These are phyloP conservation scores for Bombus sibiricus DNA, from an alignment of 1,140 invertebrate species.

Conservation along the genomic window DNA sequence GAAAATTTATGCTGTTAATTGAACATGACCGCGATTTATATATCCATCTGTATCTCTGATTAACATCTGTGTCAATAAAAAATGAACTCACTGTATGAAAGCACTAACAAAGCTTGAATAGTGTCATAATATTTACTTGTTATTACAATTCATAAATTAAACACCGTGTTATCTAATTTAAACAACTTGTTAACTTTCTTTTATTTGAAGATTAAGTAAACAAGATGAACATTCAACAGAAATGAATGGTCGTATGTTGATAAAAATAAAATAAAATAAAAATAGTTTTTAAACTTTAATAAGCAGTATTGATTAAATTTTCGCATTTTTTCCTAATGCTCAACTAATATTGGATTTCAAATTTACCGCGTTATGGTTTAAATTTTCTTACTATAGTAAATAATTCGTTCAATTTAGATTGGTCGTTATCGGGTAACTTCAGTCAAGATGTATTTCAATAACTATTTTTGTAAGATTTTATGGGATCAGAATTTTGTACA, in stretches of 20 bases:
- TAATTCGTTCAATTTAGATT: not conserved
- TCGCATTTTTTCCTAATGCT: not conserved
- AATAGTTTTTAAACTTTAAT: not conserved
- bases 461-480: not conserved
- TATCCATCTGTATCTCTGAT: not conserved
- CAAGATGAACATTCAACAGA: not conserved
- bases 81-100: not conserved
- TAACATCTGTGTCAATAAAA: conserved; percentile 37
- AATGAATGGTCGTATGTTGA: too few species aligned
- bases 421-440: not conserved
- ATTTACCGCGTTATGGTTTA: not conserved
- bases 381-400: not conserved
- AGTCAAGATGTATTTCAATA: not conserved
- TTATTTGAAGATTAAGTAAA: not conserved
- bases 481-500: not conserved
- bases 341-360: not conserved
- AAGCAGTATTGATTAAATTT: not conserved
- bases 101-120: not conserved
- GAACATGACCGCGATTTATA: conserved; percentile 4
- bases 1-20: not conserved
- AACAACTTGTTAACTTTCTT: conserved; percentile 23
- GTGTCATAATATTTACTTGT: conserved; percentile 17
- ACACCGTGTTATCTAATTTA: conserved; percentile 20
- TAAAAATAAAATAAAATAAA: not conserved
- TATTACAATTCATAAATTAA: not conserved